Conservation (phyloP, 2,888 invertebrate species). For the Aricia artaxerxes region DNA sequence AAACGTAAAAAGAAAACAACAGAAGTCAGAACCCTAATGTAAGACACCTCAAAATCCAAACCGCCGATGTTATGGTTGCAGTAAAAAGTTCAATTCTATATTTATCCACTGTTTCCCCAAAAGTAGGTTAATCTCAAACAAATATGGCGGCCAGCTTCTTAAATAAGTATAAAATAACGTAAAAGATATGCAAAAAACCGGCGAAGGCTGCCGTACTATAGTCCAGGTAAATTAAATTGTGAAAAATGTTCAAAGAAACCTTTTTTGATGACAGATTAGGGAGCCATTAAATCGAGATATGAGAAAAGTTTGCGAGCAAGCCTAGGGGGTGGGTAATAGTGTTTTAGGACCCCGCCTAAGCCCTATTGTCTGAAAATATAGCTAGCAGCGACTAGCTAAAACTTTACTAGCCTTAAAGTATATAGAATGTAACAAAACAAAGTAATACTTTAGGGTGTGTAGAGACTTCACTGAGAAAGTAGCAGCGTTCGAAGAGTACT, state of each 20-base stretch:
- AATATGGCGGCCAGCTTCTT: not conserved
- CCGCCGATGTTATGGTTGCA: not conserved
- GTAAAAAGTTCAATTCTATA: slow-evolving; percentile 1
- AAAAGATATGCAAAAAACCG: not conserved
- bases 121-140: slow-evolving; percentile 11
- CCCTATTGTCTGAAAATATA: not conserved
- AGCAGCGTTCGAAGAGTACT: too few species aligned
- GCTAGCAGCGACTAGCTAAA: not conserved
- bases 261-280: slow-evolving; percentile 23
- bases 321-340: not conserved
- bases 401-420: not conserved
- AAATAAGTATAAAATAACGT: not conserved
- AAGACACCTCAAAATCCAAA: not conserved
- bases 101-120: not conserved
- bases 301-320: slow-evolving; percentile 31
- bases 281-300: slow-evolving; percentile 3
- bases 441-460: too few species aligned
- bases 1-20: not conserved
- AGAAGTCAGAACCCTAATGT: not conserved
- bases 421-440: too few species aligned
- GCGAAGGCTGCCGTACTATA: not conserved
- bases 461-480: too few species aligned
- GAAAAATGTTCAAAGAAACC: slow-evolving; percentile 17
- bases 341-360: not conserved
- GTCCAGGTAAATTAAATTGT: slow-evolving; percentile 23